Conservation (phyloP, 92 coral and sea anemone species). For the Heliopora coerulea region DNA sequence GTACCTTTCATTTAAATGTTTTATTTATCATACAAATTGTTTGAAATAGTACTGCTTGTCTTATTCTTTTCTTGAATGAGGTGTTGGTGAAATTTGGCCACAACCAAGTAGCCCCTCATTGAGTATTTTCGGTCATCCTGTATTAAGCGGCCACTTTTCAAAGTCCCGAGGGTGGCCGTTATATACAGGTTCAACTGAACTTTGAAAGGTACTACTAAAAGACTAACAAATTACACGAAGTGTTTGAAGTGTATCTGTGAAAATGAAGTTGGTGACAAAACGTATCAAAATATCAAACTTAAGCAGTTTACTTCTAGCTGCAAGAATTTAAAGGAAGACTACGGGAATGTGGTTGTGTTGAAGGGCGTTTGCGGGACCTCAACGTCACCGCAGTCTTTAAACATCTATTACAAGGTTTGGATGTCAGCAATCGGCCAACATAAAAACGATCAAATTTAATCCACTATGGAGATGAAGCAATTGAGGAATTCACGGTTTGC, state of each 20-base stretch:
- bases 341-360: neutral
- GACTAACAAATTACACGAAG: constrained; percentile 8
- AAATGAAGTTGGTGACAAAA: neutral
- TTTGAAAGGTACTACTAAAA: neutral
- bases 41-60: too few relatives aligned
- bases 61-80: too few relatives aligned
- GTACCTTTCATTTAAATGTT: too few relatives aligned
- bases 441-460: neutral
- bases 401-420: neutral
- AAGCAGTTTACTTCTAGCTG: neutral
- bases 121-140: too few relatives aligned
- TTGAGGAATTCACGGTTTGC: neutral
- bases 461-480: constrained; percentile 13
- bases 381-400: neutral
- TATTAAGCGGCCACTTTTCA: too few relatives aligned
- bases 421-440: neutral
- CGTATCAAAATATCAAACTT: neutral
- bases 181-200: too few relatives aligned
- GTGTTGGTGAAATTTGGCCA: too few relatives aligned
- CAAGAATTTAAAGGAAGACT: neutral
- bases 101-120: too few relatives aligned
- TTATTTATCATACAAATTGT: too few relatives aligned
- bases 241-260: neutral
- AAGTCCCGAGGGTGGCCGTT: too few relatives aligned
- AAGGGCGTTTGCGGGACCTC: neutral